Conservation (phyloP, 2,888 invertebrate species). For the Sphaerophoria rueppellii region DNA sequence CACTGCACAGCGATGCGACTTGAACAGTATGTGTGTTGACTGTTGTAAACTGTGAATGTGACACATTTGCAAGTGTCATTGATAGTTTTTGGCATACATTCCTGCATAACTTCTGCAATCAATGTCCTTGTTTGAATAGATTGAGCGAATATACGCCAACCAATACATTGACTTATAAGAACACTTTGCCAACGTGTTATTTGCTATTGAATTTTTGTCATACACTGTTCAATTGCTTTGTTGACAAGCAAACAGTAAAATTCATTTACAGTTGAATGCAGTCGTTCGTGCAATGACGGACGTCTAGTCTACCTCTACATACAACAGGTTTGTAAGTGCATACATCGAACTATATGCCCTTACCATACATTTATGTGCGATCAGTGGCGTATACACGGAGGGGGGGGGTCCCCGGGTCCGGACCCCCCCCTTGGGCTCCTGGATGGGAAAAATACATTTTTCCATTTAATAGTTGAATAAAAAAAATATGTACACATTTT, state of each 20-base stretch:
- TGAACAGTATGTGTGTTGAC: conserved; percentile 1
- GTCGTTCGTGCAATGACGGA: conserved; percentile 11
- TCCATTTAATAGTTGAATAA: too few species aligned
- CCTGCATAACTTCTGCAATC: conserved; percentile 6
- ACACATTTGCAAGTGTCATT: conserved; percentile 35
- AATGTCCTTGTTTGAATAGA: conserved; percentile 24
- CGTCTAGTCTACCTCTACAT: too few species aligned
- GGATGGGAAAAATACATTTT: too few species aligned
- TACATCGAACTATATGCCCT: too few species aligned
- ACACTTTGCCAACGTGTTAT: conserved; percentile 33
- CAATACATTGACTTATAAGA: background rate
- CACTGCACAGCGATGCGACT: too few species aligned
- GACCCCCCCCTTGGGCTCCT: too few species aligned
- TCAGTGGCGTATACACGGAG: too few species aligned
- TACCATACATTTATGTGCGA: too few species aligned
- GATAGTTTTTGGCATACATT: conserved; percentile 9
- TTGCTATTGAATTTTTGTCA: conserved; percentile 35
- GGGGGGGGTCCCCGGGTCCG: too few species aligned
- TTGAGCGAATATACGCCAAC: background rate
- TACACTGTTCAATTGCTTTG: conserved; percentile 40
- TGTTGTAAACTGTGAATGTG: conserved; percentile 4
- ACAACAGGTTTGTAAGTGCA: background rate
- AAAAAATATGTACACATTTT: too few species aligned
- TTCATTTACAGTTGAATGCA: conserved; percentile 36
- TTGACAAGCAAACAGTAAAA: conserved; percentile 40